phyloP scores from a whole-genome alignment of 1,140 invertebrate genomes.

The Zaprionus gabonicus region DNA sequence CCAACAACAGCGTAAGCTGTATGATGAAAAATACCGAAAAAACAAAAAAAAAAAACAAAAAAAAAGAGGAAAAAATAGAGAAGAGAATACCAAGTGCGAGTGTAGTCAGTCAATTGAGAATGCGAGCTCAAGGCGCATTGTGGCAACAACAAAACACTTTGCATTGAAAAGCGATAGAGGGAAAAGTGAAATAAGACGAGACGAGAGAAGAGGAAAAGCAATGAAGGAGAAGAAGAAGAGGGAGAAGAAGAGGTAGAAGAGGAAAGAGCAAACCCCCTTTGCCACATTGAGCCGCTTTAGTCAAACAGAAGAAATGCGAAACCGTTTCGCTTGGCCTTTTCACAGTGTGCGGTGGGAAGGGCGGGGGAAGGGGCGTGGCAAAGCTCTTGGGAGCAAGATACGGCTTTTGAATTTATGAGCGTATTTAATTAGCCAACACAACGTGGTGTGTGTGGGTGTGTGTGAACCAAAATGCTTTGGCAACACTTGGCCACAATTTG shows the following conservation, averaged over 20 bases:
- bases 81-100: conserved; percentile 19
- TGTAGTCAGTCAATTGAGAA: conserved; percentile 28
- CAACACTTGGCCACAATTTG: conserved; percentile 48
- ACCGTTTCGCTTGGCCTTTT: conserved; percentile 37
- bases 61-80: not conserved
- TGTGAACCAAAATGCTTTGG: conserved; percentile 21
- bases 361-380: not conserved
- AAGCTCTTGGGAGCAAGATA: not conserved
- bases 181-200: not conserved
- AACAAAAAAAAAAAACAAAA: conserved; percentile 6
- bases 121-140: conserved; percentile 44
- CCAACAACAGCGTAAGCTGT: conserved; percentile 23
- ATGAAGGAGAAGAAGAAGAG: not conserved
- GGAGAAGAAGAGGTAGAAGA: not conserved
- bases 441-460: not conserved
- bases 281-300: conserved; percentile 35
- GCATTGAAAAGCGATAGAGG: conserved; percentile 31
- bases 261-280: too few species aligned
- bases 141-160: conserved; percentile 40
- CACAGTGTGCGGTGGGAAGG: not conserved
- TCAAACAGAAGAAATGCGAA: conserved; percentile 39
- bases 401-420: conserved; percentile 78
- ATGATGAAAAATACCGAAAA: conserved; percentile 17
- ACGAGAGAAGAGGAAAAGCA: not conserved
- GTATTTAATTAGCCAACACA: conserved; percentile 72